phyloP scores from a whole-genome alignment of 2,797 vertebrate genomes.

The Antrozous pallidus region DNA sequence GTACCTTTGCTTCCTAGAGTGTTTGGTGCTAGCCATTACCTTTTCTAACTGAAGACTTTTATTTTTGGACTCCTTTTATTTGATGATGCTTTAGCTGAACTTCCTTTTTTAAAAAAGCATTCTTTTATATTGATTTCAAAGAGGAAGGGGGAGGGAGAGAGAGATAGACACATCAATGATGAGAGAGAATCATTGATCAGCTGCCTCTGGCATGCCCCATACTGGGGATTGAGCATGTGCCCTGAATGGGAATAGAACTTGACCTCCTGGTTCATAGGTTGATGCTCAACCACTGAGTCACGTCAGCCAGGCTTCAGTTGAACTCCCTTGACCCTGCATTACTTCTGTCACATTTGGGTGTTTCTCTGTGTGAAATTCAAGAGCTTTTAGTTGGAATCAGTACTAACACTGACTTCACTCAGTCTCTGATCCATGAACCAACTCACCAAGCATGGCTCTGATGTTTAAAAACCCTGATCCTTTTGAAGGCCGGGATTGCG shows the following conservation, averaged over 20 bases:
- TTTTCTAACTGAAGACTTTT: background rate
- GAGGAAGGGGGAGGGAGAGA: too few species aligned
- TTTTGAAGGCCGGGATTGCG: background rate
- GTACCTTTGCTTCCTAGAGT: background rate
- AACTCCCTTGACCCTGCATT: background rate
- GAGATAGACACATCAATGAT: too few species aligned
- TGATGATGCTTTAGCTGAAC: background rate
- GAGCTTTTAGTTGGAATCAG: background rate
- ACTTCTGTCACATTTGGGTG: background rate
- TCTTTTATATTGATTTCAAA: too few species aligned
- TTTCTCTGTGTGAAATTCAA: background rate
- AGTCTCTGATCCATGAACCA: background rate
- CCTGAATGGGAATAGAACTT: too few species aligned
- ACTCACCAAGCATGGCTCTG: background rate
- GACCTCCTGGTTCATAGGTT: too few species aligned
- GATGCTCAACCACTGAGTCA: too few species aligned
- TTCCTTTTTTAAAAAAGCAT: too few species aligned
- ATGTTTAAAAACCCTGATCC: background rate
- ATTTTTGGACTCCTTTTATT: background rate
- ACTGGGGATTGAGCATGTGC: too few species aligned
- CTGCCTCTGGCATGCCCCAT: too few species aligned
- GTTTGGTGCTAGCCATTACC: background rate
- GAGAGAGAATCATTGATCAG: too few species aligned
- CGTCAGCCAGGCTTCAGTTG: background rate
- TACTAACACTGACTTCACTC: background rate